Evolutionary conservation across 2,113 vertebrate genomes (phyloP), one percentile per base, ranked within the genome.

Genomic region (Saccopteryx bilineata): DNA sequence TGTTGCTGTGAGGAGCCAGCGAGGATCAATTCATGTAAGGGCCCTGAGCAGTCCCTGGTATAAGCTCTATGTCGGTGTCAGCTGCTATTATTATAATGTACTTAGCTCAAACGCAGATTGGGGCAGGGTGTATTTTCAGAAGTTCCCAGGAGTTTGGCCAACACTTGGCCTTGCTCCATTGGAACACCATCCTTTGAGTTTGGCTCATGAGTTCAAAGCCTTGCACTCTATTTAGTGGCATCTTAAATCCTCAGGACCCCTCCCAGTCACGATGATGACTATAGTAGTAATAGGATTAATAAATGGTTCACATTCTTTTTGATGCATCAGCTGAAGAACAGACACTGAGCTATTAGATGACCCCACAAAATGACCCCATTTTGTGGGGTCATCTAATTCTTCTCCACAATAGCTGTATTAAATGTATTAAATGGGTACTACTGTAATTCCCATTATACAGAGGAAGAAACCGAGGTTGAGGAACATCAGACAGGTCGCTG

Each of bases 61-160:
- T 50, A 33, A 82, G 68, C 50, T 81, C 56, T 10, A 9, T 21
- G 46, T 76, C 33, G 23, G 48, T 1, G 23, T 74, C 74, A 52
- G 39, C 39, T 28, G n/a, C 81, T 94, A 3, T 91, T 65, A 81
- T 80, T 84, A 68, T 24, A 66, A 89, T 65, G 9, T 12, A 46
- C 66, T 75, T 33, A 91, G 50, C 39, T 82, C 94, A 23, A 80
- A 61, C 60, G 46, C 26, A 56, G 46, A 50, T 58, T 87, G 75
- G 80, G 80, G 84, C 71, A 72, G 60, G 90, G 9, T 26, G 65
- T 78, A 23, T 95, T 84, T 90, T 81, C 79, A 21, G 74, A 65
- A 39, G 63, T 18, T 54, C 33, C 66, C 17, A 69, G 83, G 33
- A 95, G 52, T 3, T 28, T 18, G 60, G 84, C 79, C 83, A 87